Base-by-base conservation (phyloP, 2,888 invertebrate species). In the Megaustenia siamemsis region DNA sequence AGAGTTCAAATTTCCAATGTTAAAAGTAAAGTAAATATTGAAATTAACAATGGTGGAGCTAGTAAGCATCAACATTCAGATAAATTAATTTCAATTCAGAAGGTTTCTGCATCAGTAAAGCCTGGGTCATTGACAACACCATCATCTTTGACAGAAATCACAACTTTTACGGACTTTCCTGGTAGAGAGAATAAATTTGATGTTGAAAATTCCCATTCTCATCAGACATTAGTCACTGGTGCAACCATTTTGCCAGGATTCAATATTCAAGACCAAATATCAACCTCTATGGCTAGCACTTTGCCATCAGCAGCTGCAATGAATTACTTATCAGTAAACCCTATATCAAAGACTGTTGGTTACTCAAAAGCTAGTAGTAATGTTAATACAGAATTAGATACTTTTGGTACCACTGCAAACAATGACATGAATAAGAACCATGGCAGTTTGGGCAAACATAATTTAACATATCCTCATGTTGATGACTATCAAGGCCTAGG, bases 141-240 rank as follows among this genome's bases (percentile, higher is more conserved):
- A 63, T 18, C 80, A 49, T 15, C 82, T 38, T 28, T 63, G 60
- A n/a, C n/a, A 28, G 63, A 82, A 2, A 73, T 56, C 40, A 43
- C 60, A 63, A 8, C 43, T 45, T 15, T 15, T 8, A 68, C 28
- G 32, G 15, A 68, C 6, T 43, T 6, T 21, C 71, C 71, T 15
- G 38, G 35, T 24, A 40, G 66, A 43, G 63, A 68, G 66, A 73
- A 66, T 43, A 77, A 77, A 43, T 53, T 49, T 49, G 21, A 12
- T 32, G 63, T 60, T 56, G 66, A 77, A 12, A 69, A 18, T 32
- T 81, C 66, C 28, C 83, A 83, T 3, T 81, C 81, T 12, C 56
- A 69, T 15, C 76, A 85, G 75, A 68, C 80, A 38, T 84, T 75
- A 43, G 84, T 68, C 66, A 81, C 76, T 60, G 73, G 84, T 18